A percentile compares a stretch with the other conserved stretches of the same genome.
These are phyloP conservation scores for Hydrochoerus hydrochaeris DNA, from an alignment of 2,113 vertebrate genomes.

Conservation along the genomic window DNA sequence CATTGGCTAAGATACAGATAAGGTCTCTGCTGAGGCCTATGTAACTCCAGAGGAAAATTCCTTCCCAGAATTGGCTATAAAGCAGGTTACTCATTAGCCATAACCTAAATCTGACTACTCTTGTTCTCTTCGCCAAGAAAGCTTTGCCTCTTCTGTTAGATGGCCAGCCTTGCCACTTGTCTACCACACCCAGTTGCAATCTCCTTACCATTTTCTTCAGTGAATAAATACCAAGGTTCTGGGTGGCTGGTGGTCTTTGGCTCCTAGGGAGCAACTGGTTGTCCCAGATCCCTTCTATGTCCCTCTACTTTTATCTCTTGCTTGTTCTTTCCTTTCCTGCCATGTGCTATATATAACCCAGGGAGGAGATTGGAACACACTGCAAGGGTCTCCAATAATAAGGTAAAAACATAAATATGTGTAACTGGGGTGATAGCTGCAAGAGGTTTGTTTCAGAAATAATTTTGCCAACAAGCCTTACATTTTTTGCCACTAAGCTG, in stretches of 20 bases:
- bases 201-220: background rate
- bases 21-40: background rate
- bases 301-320: background rate
- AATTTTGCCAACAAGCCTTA: slow-evolving; percentile 25
- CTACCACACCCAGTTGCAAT: background rate
- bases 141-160: background rate
- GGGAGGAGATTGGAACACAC: background rate
- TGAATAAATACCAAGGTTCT: background rate
- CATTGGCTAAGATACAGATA: background rate
- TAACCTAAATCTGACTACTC: background rate
- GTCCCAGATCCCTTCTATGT: background rate
- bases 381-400: background rate
- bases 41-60: background rate
- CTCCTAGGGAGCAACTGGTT: background rate
- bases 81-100: background rate
- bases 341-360: background rate
- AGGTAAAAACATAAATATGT: background rate
- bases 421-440: background rate
- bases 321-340: background rate
- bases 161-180: background rate
- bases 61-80: background rate
- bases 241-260: background rate
- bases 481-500: slow-evolving; percentile 7
- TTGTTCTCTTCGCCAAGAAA: background rate
- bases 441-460: slow-evolving; percentile 55